A percentile compares a stretch with the other conserved stretches of the same genome.
Conservation (phyloP, 2,113 vertebrate genomes). For the Myodes glareolus region DNA sequence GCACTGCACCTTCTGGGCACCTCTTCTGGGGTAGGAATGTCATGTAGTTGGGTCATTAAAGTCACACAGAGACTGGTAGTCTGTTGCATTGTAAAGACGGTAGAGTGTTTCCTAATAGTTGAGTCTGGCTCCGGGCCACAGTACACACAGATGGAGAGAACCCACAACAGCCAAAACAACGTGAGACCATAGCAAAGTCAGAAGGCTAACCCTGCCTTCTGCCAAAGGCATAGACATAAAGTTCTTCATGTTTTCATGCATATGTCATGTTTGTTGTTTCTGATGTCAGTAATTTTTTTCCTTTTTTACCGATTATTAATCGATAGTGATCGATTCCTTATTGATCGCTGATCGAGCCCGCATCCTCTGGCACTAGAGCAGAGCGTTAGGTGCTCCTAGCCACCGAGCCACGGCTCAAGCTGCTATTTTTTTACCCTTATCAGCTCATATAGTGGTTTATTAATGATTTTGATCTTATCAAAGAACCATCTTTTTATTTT, state of each 20-base stretch:
- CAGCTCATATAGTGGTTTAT: not conserved
- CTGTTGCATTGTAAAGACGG: not conserved
- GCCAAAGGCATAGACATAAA: not conserved
- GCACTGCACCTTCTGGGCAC: too few species aligned
- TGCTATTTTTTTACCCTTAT: not conserved
- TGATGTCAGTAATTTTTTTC: not conserved
- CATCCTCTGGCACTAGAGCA: too few species aligned
- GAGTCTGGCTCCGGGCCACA: not conserved
- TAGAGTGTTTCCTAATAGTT: not conserved
- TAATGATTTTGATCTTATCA: not conserved
- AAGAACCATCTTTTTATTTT: not conserved
- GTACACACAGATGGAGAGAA: not conserved
- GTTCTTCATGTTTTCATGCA: not conserved
- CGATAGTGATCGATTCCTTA: too few species aligned
- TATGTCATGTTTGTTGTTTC: not conserved
- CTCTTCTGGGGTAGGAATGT: not conserved
- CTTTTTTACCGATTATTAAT: too few species aligned
- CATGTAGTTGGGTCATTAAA: not conserved
- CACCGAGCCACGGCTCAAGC: too few species aligned
- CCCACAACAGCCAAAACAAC: not conserved
- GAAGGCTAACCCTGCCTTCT: not conserved
- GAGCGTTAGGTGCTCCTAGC: too few species aligned
- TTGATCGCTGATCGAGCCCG: too few species aligned
- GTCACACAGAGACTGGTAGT: not conserved
- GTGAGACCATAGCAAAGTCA: not conserved